phyloP scores from a whole-genome alignment of 1,140 invertebrate genomes.

The Charaxes varanes region DNA sequence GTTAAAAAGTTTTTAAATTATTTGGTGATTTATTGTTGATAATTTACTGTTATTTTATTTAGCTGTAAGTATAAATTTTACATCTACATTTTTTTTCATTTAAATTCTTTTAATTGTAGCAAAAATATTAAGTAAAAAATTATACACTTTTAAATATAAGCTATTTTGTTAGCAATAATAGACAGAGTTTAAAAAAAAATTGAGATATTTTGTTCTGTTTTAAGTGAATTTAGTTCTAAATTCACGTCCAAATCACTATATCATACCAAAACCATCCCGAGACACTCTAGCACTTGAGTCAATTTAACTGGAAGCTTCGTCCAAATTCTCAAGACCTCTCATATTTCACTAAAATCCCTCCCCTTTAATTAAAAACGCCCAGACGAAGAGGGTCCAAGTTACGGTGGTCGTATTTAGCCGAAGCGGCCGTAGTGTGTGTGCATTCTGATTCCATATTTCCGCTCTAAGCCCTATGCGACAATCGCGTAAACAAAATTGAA shows the following conservation, averaged over 20 bases:
- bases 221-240: too few relatives aligned
- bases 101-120: too few relatives aligned
- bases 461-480: constrained; percentile 51
- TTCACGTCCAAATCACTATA: constrained; percentile 12
- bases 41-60: constrained; percentile 10
- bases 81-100: not conserved
- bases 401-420: constrained; percentile 40
- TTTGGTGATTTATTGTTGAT: constrained; percentile 12
- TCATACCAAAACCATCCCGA: constrained; percentile 33
- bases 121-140: too few relatives aligned
- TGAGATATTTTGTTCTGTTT: too few relatives aligned
- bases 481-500: constrained; percentile 24
- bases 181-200: too few relatives aligned
- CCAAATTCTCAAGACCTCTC: constrained; percentile 42
- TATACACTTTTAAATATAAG: too few relatives aligned
- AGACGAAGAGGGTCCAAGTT: constrained; percentile 32
- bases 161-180: too few relatives aligned
- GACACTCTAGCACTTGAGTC: constrained; percentile 56
- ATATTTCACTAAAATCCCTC: constrained; percentile 27
- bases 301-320: constrained; percentile 47
- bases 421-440: constrained; percentile 47
- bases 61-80: constrained; percentile 14
- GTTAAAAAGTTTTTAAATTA: constrained; percentile 11
- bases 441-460: constrained; percentile 67
- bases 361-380: constrained; percentile 26